Evolutionary conservation across 2,113 vertebrate genomes (phyloP).

Genomic region (Eclectus roratus): DNA sequence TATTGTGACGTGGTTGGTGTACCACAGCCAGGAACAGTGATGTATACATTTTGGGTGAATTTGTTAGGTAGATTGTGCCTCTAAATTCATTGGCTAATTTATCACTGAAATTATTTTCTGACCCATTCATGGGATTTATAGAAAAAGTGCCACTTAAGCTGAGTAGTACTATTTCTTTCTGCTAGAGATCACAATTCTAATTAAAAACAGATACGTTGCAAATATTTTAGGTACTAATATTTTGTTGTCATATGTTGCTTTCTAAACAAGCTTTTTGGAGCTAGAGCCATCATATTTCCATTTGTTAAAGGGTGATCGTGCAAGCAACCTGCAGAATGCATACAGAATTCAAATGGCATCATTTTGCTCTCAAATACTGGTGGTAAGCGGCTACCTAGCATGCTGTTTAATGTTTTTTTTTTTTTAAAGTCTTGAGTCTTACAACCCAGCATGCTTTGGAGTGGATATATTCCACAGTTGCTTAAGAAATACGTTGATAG

Average conservation of each 20-base stretch:
- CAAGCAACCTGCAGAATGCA: neutral
- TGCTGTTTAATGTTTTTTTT: neutral
- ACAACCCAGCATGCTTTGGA: neutral
- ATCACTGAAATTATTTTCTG: neutral
- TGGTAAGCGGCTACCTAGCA: neutral
- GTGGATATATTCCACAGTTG: neutral
- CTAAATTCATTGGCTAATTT: neutral
- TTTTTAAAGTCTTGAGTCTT: neutral
- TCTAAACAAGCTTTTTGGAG: neutral
- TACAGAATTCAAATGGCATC: neutral
- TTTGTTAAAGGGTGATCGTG: neutral
- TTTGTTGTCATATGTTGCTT: neutral
- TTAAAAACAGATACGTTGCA: neutral
- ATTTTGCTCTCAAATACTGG: neutral
- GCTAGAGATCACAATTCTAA: neutral
- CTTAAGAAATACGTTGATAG: neutral
- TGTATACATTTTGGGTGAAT: neutral
- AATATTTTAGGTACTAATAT: neutral
- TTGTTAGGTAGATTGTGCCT: neutral
- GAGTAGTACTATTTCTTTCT: neutral
- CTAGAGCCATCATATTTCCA: neutral
- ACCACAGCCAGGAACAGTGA: neutral
- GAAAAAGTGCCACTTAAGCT: neutral
- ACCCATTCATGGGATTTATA: neutral
- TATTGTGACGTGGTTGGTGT: neutral